phyloP scores from a whole-genome alignment of 2,797 vertebrate species.

The Triplophysa yarkandensis region DNA sequence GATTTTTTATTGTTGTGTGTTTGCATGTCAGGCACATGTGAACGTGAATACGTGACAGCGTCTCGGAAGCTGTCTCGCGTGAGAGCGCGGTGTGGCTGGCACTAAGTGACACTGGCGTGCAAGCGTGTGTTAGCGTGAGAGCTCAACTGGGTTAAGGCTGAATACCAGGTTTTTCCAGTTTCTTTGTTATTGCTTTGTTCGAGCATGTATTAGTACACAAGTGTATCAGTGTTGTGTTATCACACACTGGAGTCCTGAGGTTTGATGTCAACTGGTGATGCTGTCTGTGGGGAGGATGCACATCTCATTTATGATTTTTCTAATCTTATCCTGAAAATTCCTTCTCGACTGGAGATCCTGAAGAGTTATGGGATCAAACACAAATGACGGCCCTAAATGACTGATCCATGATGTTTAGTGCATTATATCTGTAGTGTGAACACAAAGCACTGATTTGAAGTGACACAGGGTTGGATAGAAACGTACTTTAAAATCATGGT shows the following conservation, averaged over 20 bases:
- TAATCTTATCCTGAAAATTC: neutral
- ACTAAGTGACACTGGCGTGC: conserved; percentile 78
- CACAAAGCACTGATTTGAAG: neutral
- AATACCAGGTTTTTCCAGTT: conserved; percentile 84
- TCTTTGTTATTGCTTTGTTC: conserved; percentile 69
- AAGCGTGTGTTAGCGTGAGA: conserved; percentile 79
- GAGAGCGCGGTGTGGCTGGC: conserved; percentile 66
- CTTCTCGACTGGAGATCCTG: neutral
- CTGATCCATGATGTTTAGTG: no score
- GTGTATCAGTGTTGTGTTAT: conserved; percentile 55
- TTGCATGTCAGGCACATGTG: neutral
- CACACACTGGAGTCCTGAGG: conserved; percentile 44
- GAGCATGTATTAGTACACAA: conserved; percentile 66
- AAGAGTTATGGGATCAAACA: no score
- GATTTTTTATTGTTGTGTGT: conserved; percentile 32
- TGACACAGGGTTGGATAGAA: no score
- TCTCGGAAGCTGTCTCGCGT: conserved; percentile 61
- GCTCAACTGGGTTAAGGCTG: conserved; percentile 71
- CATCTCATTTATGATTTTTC: no score
- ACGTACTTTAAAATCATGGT: no score
- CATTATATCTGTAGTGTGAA: no score
- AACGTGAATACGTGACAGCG: neutral
- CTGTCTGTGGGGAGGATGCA: neutral
- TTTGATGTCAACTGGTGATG: neutral
- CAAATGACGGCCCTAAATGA: no score